Conservation (phyloP, 2,113 vertebrate species). For the Silurus glanis region DNA sequence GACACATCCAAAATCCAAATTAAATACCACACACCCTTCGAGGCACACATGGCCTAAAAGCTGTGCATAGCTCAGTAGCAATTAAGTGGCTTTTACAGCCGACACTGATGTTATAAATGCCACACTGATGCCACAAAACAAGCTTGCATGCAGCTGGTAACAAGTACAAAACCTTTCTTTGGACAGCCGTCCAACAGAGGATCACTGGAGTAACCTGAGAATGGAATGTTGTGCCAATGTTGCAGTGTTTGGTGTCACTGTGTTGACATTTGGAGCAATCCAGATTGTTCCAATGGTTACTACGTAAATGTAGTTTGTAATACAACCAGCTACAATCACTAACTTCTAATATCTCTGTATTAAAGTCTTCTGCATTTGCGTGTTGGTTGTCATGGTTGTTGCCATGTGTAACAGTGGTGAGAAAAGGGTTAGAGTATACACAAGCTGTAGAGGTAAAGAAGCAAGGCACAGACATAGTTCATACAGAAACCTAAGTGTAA, state of each 20-base stretch:
- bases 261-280: background rate
- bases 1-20: background rate
- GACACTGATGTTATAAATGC: constrained; percentile 15
- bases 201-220: background rate
- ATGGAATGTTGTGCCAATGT: background rate
- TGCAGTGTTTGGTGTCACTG: background rate
- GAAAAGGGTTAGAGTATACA: background rate
- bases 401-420: background rate
- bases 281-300: background rate
- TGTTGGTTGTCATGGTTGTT: background rate
- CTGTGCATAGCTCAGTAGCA: background rate
- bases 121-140: background rate
- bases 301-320: background rate
- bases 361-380: background rate
- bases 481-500: too few species aligned
- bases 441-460: too few species aligned
- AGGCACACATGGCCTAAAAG: background rate
- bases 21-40: background rate
- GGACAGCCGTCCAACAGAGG: background rate
- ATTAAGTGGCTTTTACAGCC: constrained; percentile 10
- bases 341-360: background rate
- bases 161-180: background rate
- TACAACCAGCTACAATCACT: background rate
- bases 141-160: background rate
- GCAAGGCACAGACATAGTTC: too few species aligned